These are phyloP conservation scores for Eupithecia pulchellata DNA, from an alignment of 2,888 invertebrate species.

Conservation along the genomic window DNA sequence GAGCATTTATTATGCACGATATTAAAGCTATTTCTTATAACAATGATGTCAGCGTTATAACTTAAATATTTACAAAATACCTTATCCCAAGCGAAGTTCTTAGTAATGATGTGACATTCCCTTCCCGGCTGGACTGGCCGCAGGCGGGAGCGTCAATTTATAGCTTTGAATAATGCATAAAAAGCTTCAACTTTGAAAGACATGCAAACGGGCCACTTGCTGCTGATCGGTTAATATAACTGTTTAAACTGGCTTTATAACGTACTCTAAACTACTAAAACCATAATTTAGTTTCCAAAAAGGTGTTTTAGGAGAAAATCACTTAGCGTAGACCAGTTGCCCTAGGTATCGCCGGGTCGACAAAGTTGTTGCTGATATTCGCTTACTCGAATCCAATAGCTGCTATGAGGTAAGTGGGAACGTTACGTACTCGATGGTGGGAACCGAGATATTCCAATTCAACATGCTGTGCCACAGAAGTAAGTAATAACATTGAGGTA, in stretches of 20 bases:
- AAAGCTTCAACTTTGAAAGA: constrained; percentile 30
- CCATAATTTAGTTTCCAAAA: too few species aligned
- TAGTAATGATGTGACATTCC: constrained; percentile 8
- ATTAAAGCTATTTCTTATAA: neutral
- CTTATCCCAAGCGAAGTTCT: constrained; percentile 7
- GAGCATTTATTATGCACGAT: too few species aligned
- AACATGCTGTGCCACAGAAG: too few species aligned
- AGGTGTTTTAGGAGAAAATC: neutral
- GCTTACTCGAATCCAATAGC: neutral
- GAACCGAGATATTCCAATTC: too few species aligned
- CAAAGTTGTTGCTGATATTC: neutral
- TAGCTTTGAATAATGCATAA: constrained; percentile 70
- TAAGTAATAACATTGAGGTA: too few species aligned
- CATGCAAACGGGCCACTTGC: neutral
- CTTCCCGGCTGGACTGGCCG: constrained; percentile 44
- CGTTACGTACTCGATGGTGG: too few species aligned
- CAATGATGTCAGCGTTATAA: neutral
- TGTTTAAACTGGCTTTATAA: too few species aligned
- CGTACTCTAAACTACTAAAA: too few species aligned
- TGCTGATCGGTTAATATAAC: neutral
- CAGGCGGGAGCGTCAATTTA: constrained; percentile 59
- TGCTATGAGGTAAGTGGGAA: neutral
- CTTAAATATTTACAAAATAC: neutral
- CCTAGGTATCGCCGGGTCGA: neutral
- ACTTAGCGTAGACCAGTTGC: neutral